Conservation (phyloP, 1,140 invertebrate species). For the Ostrea edulis region DNA sequence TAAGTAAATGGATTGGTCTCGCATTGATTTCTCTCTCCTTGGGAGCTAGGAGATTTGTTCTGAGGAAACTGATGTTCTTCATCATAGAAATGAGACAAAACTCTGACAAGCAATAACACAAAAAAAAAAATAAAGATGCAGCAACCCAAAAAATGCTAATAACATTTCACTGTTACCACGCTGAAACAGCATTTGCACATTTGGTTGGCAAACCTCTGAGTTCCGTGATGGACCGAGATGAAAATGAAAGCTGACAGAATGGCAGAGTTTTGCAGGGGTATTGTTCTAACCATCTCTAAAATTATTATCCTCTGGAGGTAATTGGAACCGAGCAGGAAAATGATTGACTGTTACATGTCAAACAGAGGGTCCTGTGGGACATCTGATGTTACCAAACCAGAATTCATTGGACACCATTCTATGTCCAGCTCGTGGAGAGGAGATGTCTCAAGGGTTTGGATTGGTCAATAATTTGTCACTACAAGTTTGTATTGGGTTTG, state of each 20-base stretch:
- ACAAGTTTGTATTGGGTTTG: neutral
- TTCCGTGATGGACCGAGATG: slow-evolving; percentile 3
- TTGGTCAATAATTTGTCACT: slow-evolving; percentile 37
- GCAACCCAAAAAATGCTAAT: slow-evolving; percentile 12
- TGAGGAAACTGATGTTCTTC: slow-evolving; percentile 31
- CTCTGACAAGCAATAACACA: slow-evolving; percentile 11
- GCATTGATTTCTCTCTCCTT: slow-evolving; percentile 12
- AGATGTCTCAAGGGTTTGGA: slow-evolving; percentile 19
- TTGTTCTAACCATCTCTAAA: slow-evolving; percentile 28
- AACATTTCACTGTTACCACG: neutral
- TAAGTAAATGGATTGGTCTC: slow-evolving; percentile 14
- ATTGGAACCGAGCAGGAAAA: slow-evolving; percentile 19
- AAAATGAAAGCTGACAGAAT: slow-evolving; percentile 3
- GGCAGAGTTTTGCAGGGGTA: neutral
- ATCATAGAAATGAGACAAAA: slow-evolving; percentile 20
- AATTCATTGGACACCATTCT: slow-evolving; percentile 18
- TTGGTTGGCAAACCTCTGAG: slow-evolving; percentile 9
- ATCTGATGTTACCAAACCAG: slow-evolving; percentile 25
- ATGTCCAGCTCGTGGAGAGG: neutral
- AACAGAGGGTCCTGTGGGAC: neutral
- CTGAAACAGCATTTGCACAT: slow-evolving; percentile 27
- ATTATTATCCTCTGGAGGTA: slow-evolving; percentile 30
- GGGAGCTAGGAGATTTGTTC: neutral
- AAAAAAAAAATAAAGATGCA: slow-evolving; percentile 12
- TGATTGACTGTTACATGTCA: slow-evolving; percentile 28